phyloP scores from a whole-genome alignment of 2,888 invertebrate genomes.

The Microchrysa polita region DNA sequence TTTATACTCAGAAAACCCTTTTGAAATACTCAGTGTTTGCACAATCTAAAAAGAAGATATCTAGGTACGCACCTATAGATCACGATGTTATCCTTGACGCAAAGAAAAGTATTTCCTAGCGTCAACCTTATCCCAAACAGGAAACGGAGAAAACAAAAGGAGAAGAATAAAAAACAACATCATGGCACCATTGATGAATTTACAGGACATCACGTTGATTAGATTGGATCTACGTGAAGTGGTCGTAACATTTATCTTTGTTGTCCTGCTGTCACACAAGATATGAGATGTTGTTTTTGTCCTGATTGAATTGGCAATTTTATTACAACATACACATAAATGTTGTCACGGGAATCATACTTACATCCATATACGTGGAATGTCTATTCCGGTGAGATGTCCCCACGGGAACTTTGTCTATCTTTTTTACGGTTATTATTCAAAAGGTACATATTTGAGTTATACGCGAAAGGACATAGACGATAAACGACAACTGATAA shows the following conservation, averaged over 20 bases:
- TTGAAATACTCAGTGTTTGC: background rate
- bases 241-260: constrained; percentile 35
- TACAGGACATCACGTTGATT: constrained; percentile 37
- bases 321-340: constrained; percentile 30
- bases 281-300: constrained; percentile 4
- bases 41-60: background rate
- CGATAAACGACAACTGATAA: background rate
- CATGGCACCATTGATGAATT: constrained; percentile 22
- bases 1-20: background rate
- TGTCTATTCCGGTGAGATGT: background rate
- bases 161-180: background rate
- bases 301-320: constrained; percentile 36
- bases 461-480: constrained; percentile 9
- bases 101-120: background rate
- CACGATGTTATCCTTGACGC: background rate
- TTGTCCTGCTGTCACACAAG: constrained; percentile 3
- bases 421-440: constrained; percentile 36
- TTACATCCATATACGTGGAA: too few species aligned
- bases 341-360: background rate
- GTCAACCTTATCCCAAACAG: background rate
- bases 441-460: constrained; percentile 33
- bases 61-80: background rate
- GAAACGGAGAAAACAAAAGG: background rate
- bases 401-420: constrained; percentile 20
- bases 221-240: constrained; percentile 35